These are phyloP conservation scores for Oryctolagus cuniculus DNA, from an alignment of 2,113 vertebrate species.

Conservation along the genomic window DNA sequence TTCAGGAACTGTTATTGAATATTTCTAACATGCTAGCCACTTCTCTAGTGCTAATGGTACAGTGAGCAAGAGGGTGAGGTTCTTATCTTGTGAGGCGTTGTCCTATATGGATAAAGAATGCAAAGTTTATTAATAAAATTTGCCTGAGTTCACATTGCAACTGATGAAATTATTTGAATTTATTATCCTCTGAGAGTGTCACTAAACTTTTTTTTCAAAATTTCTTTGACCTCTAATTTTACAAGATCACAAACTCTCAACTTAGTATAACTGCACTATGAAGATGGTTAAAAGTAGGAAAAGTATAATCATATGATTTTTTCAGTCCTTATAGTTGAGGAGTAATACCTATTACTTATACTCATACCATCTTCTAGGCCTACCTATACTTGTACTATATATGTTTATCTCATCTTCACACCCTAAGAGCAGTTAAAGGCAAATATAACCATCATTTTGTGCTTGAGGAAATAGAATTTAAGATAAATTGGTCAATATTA, in stretches of 20 bases:
- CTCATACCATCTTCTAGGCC: not conserved
- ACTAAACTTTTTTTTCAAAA: conserved; percentile 18
- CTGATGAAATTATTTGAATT: not conserved
- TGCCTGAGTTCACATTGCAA: not conserved
- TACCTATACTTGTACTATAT: not conserved
- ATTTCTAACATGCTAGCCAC: not conserved
- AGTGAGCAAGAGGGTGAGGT: not conserved
- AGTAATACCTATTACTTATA: not conserved
- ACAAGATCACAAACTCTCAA: not conserved
- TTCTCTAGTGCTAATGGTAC: not conserved
- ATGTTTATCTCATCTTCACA: not conserved
- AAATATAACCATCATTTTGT: not conserved
- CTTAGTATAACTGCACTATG: not conserved
- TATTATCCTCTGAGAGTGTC: not conserved
- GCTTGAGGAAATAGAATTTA: not conserved
- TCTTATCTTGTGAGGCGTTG: not conserved
- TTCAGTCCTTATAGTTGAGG: not conserved
- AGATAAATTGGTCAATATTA: not conserved
- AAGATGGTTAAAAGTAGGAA: conserved; percentile 37
- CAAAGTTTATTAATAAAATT: not conserved
- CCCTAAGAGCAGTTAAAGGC: not conserved
- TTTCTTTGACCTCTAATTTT: not conserved
- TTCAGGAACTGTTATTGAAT: not conserved
- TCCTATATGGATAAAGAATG: not conserved
- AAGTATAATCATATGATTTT: not conserved